Base-by-base conservation (phyloP, 2,113 vertebrate species). In the Rhinopithecus roxellana region DNA sequence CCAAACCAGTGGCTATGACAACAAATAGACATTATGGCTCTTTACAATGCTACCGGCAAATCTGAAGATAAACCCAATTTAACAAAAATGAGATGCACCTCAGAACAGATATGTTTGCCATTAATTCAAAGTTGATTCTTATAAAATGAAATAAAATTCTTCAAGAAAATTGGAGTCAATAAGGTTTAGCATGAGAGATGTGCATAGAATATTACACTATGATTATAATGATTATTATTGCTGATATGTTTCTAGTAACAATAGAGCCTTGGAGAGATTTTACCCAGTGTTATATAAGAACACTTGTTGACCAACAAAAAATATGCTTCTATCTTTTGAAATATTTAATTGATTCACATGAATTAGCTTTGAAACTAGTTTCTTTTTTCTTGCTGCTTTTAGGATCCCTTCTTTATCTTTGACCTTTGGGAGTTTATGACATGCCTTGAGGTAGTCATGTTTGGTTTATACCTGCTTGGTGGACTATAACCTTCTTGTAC, bases 111-210 rank as follows among this genome's bases (percentile, higher is more conserved):
- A 93, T 77, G 35, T 80, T 93, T 70, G 14, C 38, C 57, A 57
- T 86, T 93, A 89, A 97, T 85, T 91, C 45, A 35, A 96, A 45
- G 86, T 92, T 94, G 35, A 85, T 89, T 89, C 48, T 85, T 78
- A 95, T n/a, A 93, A 82, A 92, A 85, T 94, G 59, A 96, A 93
- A 93, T 91, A 84, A 95, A 91, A 91, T 55, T 69, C 45, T 83
- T 74, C 27, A 87, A 93, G 23, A 79, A 97, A 93, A 90, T 40
- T 83, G 35, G 64, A 93, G 45, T 95, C 61, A 92, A 25, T 94
- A 85, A 92, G 23, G 50, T 80, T 96, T 96, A 96, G 18, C 50
- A 52, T 85, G 32, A 95, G 69, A 90, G 14, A 50, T 84, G 40
- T 89, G 95, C n/a, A 43, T 3, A 77, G 61, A 55, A 57, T 40